These are phyloP conservation scores for Spodoptera litura DNA, from an alignment of 1,140 invertebrate genomes.

Conservation along the genomic window DNA sequence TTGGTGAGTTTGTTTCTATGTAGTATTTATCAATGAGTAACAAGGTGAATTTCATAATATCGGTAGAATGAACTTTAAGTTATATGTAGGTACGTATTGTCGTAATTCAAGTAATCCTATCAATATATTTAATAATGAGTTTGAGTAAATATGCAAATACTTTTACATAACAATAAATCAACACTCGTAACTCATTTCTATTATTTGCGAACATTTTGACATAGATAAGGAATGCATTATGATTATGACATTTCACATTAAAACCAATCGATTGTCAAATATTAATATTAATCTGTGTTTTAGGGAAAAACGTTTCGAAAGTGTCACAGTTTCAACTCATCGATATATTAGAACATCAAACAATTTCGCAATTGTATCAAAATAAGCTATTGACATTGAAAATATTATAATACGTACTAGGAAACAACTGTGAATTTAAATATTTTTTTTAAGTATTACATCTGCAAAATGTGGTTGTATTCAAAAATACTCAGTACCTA, in stretches of 20 bases:
- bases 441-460: too few relatives aligned
- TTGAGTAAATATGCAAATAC: not conserved
- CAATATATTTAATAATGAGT: too few relatives aligned
- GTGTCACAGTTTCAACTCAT: not conserved
- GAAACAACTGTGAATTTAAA: not conserved
- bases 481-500: too few relatives aligned
- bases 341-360: not conserved
- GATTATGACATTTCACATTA: slow-evolving; percentile 15
- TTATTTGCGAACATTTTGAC: slow-evolving; percentile 16
- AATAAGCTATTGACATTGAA: slow-evolving; percentile 11
- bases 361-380: not conserved
- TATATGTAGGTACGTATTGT: too few relatives aligned
- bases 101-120: too few relatives aligned
- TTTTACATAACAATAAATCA: slow-evolving; percentile 20
- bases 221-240: slow-evolving; percentile 14
- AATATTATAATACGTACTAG: not conserved
- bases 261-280: not conserved
- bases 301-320: slow-evolving; percentile 3
- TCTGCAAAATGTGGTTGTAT: too few relatives aligned
- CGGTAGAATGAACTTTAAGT: too few relatives aligned
- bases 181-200: not conserved
- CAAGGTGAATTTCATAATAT: too few relatives aligned
- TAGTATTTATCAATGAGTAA: too few relatives aligned
- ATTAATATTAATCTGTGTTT: not conserved
- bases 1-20: too few relatives aligned